These are phyloP conservation scores for Philantomba maxwellii DNA, from an alignment of 2,113 vertebrate genomes.

Conservation along the genomic window DNA sequence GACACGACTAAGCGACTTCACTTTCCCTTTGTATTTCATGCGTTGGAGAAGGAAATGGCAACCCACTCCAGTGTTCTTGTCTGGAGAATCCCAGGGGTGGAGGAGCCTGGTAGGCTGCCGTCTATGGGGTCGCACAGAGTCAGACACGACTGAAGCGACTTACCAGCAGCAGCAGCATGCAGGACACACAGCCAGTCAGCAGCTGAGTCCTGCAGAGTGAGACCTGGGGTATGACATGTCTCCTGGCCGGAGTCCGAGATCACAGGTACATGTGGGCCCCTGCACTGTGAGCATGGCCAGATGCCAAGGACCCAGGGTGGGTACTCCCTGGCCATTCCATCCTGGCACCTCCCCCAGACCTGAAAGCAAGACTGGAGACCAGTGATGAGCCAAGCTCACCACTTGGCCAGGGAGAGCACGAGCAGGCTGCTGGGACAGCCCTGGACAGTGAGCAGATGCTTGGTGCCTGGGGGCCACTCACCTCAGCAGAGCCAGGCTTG, in stretches of 20 bases:
- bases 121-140: too few relatives aligned
- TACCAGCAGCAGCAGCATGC: not conserved
- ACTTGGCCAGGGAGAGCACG: not conserved
- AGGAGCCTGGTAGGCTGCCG: too few relatives aligned
- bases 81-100: too few relatives aligned
- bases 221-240: not conserved
- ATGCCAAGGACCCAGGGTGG: not conserved
- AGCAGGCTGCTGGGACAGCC: fast-evolving
- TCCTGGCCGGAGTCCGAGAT: not conserved
- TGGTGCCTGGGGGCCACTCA: conserved; percentile 60
- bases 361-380: not conserved
- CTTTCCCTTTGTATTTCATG: too few relatives aligned
- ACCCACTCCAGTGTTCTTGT: too few relatives aligned
- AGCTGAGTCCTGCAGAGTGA: not conserved
- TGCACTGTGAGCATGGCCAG: not conserved
- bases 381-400: not conserved
- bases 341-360: not conserved
- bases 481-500: conserved; percentile 89
- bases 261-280: not conserved
- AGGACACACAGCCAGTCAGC: conserved; percentile 71
- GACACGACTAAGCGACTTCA: too few relatives aligned
- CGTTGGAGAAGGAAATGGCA: too few relatives aligned
- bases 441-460: fast-evolving
- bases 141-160: too few relatives aligned
- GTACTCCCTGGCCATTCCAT: not conserved